These are phyloP conservation scores for Spialia ferax DNA, from an alignment of 2,888 invertebrate species.

Conservation along the genomic window DNA sequence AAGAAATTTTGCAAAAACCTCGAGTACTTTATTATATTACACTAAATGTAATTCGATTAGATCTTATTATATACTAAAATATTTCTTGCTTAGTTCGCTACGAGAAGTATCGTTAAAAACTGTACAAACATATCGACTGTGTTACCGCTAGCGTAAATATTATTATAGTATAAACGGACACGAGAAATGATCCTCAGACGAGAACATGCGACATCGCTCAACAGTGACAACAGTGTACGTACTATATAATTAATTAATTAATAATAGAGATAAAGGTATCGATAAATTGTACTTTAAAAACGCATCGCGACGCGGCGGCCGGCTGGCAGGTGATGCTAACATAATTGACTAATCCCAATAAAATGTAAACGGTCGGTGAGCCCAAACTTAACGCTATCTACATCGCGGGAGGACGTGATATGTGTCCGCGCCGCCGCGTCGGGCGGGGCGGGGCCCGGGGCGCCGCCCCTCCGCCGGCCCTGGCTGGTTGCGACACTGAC, in stretches of 20 bases:
- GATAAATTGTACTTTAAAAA: constrained; percentile 72
- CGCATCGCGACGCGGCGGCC: constrained; percentile 57
- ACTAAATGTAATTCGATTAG: constrained; percentile 86
- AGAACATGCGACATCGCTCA: constrained; percentile 63
- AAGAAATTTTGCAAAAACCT: constrained; percentile 71
- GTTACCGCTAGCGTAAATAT: constrained; percentile 70
- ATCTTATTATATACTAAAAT: constrained; percentile 84
- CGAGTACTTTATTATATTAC: constrained; percentile 78
- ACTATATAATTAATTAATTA: constrained; percentile 53
- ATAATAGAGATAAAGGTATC: constrained; percentile 63
- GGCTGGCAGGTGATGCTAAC: constrained; percentile 37
- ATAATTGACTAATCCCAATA: constrained; percentile 50
- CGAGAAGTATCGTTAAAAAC: constrained; percentile 84
- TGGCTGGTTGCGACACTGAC: not conserved
- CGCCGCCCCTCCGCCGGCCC: constrained; percentile 45
- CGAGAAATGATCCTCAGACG: constrained; percentile 53
- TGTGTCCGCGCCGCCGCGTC: constrained; percentile 43
- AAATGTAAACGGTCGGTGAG: constrained; percentile 36
- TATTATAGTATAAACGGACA: constrained; percentile 58
- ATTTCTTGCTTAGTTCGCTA: constrained; percentile 82
- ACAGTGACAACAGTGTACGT: constrained; percentile 58
- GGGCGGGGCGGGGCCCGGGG: not conserved
- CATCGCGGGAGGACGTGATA: constrained; percentile 23
- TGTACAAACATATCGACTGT: constrained; percentile 81
- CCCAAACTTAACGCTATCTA: constrained; percentile 37